These are phyloP conservation scores for Pterocles burchelli DNA, from an alignment of 2,113 vertebrate species.

Conservation along the genomic window DNA sequence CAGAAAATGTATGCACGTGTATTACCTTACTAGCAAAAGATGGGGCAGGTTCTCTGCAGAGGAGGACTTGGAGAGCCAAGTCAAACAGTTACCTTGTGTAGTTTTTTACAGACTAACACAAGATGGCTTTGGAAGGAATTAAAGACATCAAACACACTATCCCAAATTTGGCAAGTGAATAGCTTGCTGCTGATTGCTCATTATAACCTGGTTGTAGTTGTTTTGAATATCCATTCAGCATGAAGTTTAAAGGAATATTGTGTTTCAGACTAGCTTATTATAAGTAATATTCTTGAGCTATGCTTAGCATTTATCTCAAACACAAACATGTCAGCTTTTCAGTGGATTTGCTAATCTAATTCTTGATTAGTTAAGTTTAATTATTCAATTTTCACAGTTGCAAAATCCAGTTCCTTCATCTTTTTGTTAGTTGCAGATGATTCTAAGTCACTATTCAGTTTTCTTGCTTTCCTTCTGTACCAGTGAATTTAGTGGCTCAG, in stretches of 20 bases:
- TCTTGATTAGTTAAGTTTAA: not conserved
- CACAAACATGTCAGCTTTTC: not conserved
- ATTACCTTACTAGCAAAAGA: not conserved
- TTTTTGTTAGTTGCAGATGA: not conserved
- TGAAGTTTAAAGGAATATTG: not conserved
- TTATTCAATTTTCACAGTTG: not conserved
- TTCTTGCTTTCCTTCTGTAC: not conserved
- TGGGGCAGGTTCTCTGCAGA: not conserved
- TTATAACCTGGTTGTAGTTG: not conserved
- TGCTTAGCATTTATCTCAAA: not conserved
- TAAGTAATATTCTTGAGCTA: not conserved
- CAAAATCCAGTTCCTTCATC: not conserved
- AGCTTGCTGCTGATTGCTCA: accelerated
- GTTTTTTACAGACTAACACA: not conserved
- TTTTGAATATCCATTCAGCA: not conserved
- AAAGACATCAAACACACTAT: not conserved
- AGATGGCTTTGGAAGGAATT: not conserved
- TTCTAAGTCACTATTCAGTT: not conserved
- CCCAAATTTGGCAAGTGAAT: not conserved
- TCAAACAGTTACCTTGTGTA: not conserved
- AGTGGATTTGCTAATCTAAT: not conserved
- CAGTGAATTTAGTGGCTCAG: not conserved
- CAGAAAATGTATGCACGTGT: not conserved
- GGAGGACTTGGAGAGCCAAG: not conserved
- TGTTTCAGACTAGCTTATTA: not conserved